Evolutionary conservation across 2,888 invertebrate species (phyloP).

Genomic region (Beris morrisii): DNA sequence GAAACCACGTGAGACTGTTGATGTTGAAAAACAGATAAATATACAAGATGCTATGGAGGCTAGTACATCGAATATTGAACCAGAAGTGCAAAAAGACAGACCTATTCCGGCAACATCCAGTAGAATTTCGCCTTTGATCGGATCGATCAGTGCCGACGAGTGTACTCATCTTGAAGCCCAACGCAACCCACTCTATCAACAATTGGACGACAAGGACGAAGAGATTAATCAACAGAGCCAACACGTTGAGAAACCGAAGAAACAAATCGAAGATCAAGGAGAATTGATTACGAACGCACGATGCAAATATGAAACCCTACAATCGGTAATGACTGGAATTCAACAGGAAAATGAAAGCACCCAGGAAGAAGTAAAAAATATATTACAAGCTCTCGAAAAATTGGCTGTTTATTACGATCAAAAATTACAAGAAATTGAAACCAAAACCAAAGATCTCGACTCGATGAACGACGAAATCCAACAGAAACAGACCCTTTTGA

Average conservation of each 20-base stretch:
- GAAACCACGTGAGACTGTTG: too few relatives aligned
- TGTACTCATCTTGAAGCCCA: conserved; percentile 85
- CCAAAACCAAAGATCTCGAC: conserved; percentile 95
- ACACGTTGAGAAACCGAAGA: conserved; percentile 94
- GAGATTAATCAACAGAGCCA: conserved; percentile 99
- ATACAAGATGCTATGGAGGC: conserved; percentile 69
- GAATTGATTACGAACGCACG: conserved; percentile 83
- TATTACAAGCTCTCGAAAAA: conserved; percentile 97
- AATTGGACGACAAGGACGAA: conserved; percentile 98
- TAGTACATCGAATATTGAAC: conserved; percentile 72
- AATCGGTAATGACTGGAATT: conserved; percentile 93
- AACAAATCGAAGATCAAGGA: conserved; percentile 97
- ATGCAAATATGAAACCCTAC: conserved; percentile 91
- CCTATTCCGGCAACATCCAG: conserved; percentile 71
- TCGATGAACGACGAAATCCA: conserved; percentile 85
- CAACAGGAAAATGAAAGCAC: conserved; percentile 97
- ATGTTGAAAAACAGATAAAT: too few relatives aligned
- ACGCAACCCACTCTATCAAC: conserved; percentile 89
- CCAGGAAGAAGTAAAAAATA: conserved; percentile 97
- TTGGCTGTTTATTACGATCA: conserved; percentile 99
- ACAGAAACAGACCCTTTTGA: conserved; percentile 79
- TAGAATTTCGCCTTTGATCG: conserved; percentile 64
- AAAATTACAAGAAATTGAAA: conserved; percentile 96
- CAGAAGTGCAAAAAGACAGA: conserved; percentile 44
- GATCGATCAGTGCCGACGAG: conserved; percentile 72